Evolutionary conservation across 2,888 invertebrate genomes (phyloP).

Genomic region (Papilio demoleus): DNA sequence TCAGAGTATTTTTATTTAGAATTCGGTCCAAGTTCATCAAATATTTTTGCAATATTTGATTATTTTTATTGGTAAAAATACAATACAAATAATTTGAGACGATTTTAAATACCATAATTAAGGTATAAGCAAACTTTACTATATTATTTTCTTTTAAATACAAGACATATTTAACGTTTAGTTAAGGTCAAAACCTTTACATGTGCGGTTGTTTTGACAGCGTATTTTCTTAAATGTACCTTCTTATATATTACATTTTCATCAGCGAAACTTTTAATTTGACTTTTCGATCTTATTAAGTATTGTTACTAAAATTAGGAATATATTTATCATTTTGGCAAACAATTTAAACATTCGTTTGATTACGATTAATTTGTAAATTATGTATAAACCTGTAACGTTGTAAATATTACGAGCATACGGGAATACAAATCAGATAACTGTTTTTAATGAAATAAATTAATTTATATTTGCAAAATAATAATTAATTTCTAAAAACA

Average conservation of each 20-base stretch:
- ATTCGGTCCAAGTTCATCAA: conserved; percentile 66
- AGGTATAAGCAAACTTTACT: too few relatives aligned
- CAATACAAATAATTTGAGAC: neutral
- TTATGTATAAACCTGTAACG: too few relatives aligned
- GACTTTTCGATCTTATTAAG: neutral
- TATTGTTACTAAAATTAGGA: neutral
- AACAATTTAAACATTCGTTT: neutral
- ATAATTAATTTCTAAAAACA: too few relatives aligned
- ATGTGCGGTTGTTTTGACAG: conserved; percentile 19
- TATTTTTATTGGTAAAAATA: neutral
- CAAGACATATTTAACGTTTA: too few relatives aligned
- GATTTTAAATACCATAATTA: neutral
- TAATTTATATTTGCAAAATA: too few relatives aligned
- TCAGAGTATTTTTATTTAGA: conserved; percentile 47
- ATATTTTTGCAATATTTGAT: neutral
- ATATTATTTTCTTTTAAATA: too few relatives aligned
- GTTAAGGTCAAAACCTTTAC: too few relatives aligned
- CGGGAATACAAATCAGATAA: too few relatives aligned
- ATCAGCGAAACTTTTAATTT: neutral
- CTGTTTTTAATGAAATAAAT: too few relatives aligned
- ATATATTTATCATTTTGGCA: neutral
- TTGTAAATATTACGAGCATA: too few relatives aligned
- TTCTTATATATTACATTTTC: neutral
- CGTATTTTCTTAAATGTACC: conserved; percentile 1
- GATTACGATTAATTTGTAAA: too few relatives aligned